Base-by-base conservation (phyloP, 92 coral and sea anemone species). In the Siderastrea radians region DNA sequence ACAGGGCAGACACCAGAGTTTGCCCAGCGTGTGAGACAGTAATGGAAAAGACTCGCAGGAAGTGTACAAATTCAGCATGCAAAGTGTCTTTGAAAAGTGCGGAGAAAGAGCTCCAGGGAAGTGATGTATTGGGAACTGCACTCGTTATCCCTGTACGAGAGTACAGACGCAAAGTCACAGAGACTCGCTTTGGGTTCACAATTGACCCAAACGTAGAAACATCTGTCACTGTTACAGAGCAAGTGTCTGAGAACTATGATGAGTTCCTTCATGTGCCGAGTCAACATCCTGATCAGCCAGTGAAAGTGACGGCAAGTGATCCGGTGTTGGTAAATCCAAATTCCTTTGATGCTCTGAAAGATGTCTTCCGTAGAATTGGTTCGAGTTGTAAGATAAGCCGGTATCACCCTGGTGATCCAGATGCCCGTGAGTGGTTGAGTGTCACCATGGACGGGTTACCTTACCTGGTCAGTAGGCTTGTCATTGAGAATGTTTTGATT, bases 381-480 rank as follows among this genome's bases (percentile, higher is more conserved):
- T 9, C 55, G 70, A 48, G 86, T 80, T 7, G 86, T 49, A 47
- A 51, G 5, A 57, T 87, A n/a, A 80, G 61, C 15, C 78, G 87
- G 6, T 87, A 87, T 76, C 70, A 80, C 55, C 86, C 86, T 15
- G 82, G 0, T n/a, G n/a, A n/a, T n/a, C n/a, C n/a, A n/a, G n/a
- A n/a, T n/a, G n/a, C n/a, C n/a, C n/a, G n/a, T n/a, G 80, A 72
- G 50, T 87, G 91, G 91, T 82, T 87, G 3, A 49, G 52, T 7
- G 49, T 87, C 12, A 80, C 87, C 10, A 87, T 87, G 87, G 91
- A 87, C 72, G 87, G 91, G 5, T 63, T 73, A 12, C 91, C 91
- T 8, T 87, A 87, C 75, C 81, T 80, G 12, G 81, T 87, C 19
- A 13, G 57, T 17, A 80, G 86, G 62, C 38, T 62, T 2, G 63